phyloP scores from a whole-genome alignment of 92 coral and sea anemone species.

The Zoanthus sansibaricus region DNA sequence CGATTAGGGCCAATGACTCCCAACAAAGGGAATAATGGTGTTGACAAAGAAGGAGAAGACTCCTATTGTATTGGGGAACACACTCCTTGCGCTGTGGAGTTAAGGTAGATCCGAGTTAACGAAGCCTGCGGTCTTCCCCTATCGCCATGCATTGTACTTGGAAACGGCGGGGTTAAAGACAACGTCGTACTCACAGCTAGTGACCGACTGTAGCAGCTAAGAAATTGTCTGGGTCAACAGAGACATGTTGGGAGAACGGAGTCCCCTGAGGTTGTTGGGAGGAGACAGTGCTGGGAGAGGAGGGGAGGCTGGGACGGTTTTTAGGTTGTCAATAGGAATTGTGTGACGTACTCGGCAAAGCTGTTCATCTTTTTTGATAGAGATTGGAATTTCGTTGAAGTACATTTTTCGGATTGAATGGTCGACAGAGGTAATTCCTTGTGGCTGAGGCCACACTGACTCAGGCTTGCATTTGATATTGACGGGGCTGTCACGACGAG shows the following conservation, averaged over 20 bases:
- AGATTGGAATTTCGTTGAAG: slow-evolving; percentile 47
- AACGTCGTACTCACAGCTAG: slow-evolving; percentile 53
- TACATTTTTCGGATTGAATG: slow-evolving; percentile 45
- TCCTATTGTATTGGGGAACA: too few relatives aligned
- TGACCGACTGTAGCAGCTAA: slow-evolving; percentile 49
- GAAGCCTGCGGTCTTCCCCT: too few relatives aligned
- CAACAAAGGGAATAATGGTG: too few relatives aligned
- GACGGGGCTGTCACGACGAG: background rate
- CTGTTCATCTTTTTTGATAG: slow-evolving; percentile 58
- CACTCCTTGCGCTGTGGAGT: too few relatives aligned
- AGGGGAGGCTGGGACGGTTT: background rate
- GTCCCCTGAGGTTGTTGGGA: background rate
- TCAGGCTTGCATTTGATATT: background rate
- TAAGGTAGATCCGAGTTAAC: too few relatives aligned
- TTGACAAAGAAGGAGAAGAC: too few relatives aligned
- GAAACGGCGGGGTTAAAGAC: too few relatives aligned
- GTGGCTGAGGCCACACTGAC: background rate
- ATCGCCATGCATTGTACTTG: too few relatives aligned
- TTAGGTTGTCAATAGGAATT: slow-evolving; percentile 2
- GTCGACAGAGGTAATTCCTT: slow-evolving; percentile 38
- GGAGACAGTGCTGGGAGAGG: background rate
- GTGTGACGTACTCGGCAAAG: slow-evolving; percentile 60
- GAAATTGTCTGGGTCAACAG: slow-evolving; percentile 58
- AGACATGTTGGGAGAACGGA: slow-evolving; percentile 32
- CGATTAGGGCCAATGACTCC: too few relatives aligned